Percentiles rank a stretch among this genome's conserved stretches.
Conservation (phyloP, 2,797 vertebrate species). For the Gobionotothen gibberifrons region DNA sequence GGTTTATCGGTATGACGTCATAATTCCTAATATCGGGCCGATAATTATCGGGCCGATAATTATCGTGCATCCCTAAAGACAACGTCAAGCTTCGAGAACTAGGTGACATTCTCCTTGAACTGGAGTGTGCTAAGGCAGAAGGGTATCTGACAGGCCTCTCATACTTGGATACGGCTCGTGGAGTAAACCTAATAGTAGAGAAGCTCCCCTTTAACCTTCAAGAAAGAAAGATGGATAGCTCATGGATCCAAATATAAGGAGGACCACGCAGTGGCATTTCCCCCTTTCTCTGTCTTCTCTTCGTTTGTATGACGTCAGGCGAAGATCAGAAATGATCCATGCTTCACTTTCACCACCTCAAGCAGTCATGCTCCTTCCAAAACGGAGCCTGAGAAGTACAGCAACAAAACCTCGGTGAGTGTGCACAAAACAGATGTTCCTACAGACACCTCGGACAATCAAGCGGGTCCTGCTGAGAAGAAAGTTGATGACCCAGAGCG, state of each 20-base stretch:
- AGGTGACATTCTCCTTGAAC: too few species aligned
- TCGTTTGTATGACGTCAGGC: conserved; percentile 1
- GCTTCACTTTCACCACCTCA: neutral
- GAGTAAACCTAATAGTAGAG: neutral
- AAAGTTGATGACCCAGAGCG: conserved; percentile 5
- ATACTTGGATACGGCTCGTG: neutral
- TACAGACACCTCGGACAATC: neutral
- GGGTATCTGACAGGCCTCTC: neutral
- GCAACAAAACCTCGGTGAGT: accelerated
- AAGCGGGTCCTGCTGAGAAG: neutral
- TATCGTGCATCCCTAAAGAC: too few species aligned
- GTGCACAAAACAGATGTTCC: conserved; percentile 12
- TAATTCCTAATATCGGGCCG: too few species aligned
- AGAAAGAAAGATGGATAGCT: neutral
- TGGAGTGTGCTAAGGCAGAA: too few species aligned
- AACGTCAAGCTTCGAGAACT: too few species aligned
- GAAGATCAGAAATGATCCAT: conserved; percentile 29
- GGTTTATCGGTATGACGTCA: too few species aligned
- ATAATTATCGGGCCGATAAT: too few species aligned
- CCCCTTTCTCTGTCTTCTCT: neutral
- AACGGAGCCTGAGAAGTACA: neutral
- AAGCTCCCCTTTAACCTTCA: neutral
- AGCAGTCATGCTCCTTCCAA: neutral
- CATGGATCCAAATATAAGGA: conserved; percentile 1
- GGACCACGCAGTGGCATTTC: neutral